These are phyloP conservation scores for Numenius phaeopus DNA, from an alignment of 2,797 vertebrate species.

Conservation along the genomic window DNA sequence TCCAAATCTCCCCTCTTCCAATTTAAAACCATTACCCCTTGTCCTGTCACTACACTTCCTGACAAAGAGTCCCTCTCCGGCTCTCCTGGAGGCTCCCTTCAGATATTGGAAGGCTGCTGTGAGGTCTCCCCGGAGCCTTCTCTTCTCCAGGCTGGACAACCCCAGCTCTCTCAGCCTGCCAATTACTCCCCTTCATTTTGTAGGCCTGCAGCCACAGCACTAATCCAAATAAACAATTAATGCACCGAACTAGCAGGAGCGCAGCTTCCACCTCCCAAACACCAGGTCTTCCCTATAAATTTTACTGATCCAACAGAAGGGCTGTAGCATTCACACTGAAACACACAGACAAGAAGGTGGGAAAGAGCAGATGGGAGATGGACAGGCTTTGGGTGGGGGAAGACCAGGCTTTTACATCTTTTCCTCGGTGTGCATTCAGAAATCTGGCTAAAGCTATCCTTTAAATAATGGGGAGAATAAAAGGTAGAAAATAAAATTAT, in stretches of 20 bases:
- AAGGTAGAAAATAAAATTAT: neutral
- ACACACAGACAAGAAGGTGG: neutral
- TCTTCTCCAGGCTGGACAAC: too few relatives aligned
- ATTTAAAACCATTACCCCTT: too few relatives aligned
- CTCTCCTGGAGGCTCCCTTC: too few relatives aligned
- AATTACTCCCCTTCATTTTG: neutral
- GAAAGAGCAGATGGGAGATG: neutral
- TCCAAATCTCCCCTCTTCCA: too few relatives aligned
- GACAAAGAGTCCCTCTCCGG: too few relatives aligned
- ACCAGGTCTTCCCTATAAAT: neutral
- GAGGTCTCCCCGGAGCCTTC: too few relatives aligned
- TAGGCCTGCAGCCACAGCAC: neutral
- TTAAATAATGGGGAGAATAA: neutral
- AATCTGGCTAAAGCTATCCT: neutral
- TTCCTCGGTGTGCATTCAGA: neutral
- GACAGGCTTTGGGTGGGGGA: neutral
- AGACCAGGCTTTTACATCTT: neutral
- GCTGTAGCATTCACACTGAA: neutral
- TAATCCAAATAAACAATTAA: neutral
- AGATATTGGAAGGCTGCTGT: too few relatives aligned
- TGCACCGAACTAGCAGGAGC: neutral
- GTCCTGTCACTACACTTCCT: too few relatives aligned
- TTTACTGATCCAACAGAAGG: neutral
- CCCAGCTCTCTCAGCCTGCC: too few relatives aligned
- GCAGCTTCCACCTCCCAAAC: neutral